Base-by-base conservation (phyloP, 2,113 vertebrate species). In the Psophia crepitans region DNA sequence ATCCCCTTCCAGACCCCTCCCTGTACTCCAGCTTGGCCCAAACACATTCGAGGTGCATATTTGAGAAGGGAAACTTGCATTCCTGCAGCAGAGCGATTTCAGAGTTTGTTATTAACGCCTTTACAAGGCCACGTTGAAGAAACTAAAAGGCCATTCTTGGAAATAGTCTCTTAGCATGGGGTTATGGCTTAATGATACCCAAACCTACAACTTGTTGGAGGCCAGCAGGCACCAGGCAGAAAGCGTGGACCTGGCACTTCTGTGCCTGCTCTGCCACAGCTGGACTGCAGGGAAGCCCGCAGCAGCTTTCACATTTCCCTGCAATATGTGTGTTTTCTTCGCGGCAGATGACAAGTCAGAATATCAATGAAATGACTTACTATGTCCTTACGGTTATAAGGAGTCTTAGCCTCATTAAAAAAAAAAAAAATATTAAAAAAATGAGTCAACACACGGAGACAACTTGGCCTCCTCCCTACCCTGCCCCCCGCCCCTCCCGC, bases 351-450 rank as follows among this genome's bases (percentile, higher is more conserved):
- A 35, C 91, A 2, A 49, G 27, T 3, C 75, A 41, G 28, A 41
- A 30, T 58, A 4, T 8, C 33, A 33, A 43, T 17, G 26, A 43
- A 69, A 43, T 2, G 5, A 1, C 13, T 73, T 2, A 43, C 7
- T 1, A 8, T 0, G 5, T 2, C 20, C 33, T 35, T 1, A n/a
- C 4, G 1, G 5, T 6, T 10, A 7, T 2, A 64, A 23, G 5
- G 2, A 68, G 4, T 2, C 33, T 14, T 9, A 33, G 5, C 4
- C 12, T 28, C 66, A 0, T 56, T 44, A 0, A 16, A 11, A 39
- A 69, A 53, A 33, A 17, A 14, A 5, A 3, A 11, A 20, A 27
- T 8, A 35, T 9, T 41, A 43, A 41, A 41, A 2, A 14, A 78
- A 35, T 13, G 5, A 60, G 53, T 17, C 9, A 22, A 30, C 1